Base-by-base conservation (phyloP, 2,797 vertebrate genomes). In the Tragelaphus eurycerus region DNA sequence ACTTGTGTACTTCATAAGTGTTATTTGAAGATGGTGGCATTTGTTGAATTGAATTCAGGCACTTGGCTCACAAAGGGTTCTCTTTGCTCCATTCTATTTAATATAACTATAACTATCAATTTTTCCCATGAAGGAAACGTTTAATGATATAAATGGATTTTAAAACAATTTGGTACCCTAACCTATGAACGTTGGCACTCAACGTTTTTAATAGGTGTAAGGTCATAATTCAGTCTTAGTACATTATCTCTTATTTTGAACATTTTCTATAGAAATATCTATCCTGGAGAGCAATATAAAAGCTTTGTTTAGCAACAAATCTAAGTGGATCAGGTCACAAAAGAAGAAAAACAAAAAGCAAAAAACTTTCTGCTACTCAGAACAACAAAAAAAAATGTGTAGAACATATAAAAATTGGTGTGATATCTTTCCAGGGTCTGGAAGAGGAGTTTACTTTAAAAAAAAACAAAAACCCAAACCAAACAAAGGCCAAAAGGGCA, bases 21-120 rank as follows among this genome's bases (percentile, higher is more conserved):
- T 98, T 98, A 98, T 98, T 98, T 98, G 98, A 98, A 98, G 96
- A 97, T 95, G 97, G 97, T 98, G 98, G 98, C 98, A 96, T 98
- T 96, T 98, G 98, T 98, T 98, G 97, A 98, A 97, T 79, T 79
- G 95, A 96, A 97, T 95, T 89, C 95, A 59, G 91, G 86, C 94
- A 38, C 74, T 97, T 96, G 97, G 97, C 96, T 97, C 94, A 98
- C 95, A 98, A 95, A 98, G 93, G 60, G 79, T 89, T 97, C 97
- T 96, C 97, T 98, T 96, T 91, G 76, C 86, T 95, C 97, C 55
- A 50, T 96, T 81, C 93, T 93, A 94, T 81, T 97, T 97, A 91
- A 96, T 89, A 93, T 87, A 95, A 91, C 93, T 96, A 93, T 87
- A 60, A 95, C 46, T 23, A 64, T 89, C 85, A 78, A 54, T 93